Evolutionary conservation across 2,797 vertebrate genomes (phyloP), one percentile per base, ranked within the genome.

Genomic region (Octomys mimax): DNA sequence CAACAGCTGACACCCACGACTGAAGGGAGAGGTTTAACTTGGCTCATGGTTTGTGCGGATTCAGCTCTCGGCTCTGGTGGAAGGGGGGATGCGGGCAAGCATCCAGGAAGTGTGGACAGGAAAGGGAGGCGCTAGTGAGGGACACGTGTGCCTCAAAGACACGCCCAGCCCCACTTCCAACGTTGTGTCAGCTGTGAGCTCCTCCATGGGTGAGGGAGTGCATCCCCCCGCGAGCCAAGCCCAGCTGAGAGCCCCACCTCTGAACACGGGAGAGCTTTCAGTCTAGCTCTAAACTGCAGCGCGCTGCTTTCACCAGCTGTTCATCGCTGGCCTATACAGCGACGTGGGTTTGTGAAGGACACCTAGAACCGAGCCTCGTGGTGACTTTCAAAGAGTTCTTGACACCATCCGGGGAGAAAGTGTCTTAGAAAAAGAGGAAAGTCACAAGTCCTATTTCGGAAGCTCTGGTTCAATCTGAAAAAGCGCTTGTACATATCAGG

Each of bases 371-470:
- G 49, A 42, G 87, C 7, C 64, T 59, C 14, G 18, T 73, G 36
- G 21, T 73, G 46, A 52, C 64, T 57, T 94, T 39, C 26, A 66
- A 54, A 21, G n/a, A 88, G 26, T 61, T 89, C 78, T 42, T 88
- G 82, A 57, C 87, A 49, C 42, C 62, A 22, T 26, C n/a, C 89
- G 42, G 28, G 39, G 10, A n/a, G 36, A 91, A 71, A 39, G 31
- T 33, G 26, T n/a, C 14, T 62, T 90, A n/a, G 88, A n/a, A 86
- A 92, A 90, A 92, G 39, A 87, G 54, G 57, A 87, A 61, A 3
- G 8, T 66, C 70, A 21, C 6, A 64, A 61, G 54, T 59, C 22
- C 19, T n/a, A 21, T 75, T 97, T 80, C 70, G 80, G 88, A 93
- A 89, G n/a, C 66, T 18, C 33, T 87, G 36, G 1, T 49, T 93